Conservation (phyloP, 2,888 invertebrate species). For the Clostera curtula region DNA sequence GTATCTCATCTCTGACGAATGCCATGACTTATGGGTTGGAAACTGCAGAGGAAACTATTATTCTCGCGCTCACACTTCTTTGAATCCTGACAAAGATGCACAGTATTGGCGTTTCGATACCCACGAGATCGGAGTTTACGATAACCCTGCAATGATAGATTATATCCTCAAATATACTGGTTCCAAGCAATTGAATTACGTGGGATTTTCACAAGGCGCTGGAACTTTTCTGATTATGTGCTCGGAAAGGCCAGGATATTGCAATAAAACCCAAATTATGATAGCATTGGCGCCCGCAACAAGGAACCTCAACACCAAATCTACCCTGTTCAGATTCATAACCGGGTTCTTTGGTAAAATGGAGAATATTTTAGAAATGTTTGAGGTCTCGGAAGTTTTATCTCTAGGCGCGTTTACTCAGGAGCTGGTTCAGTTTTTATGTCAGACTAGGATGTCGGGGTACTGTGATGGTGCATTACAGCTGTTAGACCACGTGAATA, state of each 20-base stretch:
- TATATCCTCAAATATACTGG: constrained; percentile 39
- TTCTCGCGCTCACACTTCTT: constrained; percentile 56
- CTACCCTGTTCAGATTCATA: constrained; percentile 50
- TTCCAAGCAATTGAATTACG: constrained; percentile 34
- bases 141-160: constrained; percentile 77
- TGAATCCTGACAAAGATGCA: constrained; percentile 40
- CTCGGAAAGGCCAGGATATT: constrained; percentile 77
- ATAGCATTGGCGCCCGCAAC: constrained; percentile 79
- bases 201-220: constrained; percentile 27
- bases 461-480: constrained; percentile 27
- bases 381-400: constrained; percentile 37
- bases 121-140: too few relatives aligned
- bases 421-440: constrained; percentile 37
- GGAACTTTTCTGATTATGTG: constrained; percentile 73
- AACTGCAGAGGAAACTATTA: constrained; percentile 56
- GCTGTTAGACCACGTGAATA: constrained; percentile 27
- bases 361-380: constrained; percentile 21
- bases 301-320: constrained; percentile 63
- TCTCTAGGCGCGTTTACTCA: constrained; percentile 37
- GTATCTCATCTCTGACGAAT: constrained; percentile 28
- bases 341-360: constrained; percentile 13
- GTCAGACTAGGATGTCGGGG: constrained; percentile 28
- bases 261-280: constrained; percentile 75
- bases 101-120: constrained; percentile 51
- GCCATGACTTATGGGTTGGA: constrained; percentile 31